Evolutionary conservation across 1,140 invertebrate species (phyloP).

Genomic region (Trachymyrmex cornetzi): DNA sequence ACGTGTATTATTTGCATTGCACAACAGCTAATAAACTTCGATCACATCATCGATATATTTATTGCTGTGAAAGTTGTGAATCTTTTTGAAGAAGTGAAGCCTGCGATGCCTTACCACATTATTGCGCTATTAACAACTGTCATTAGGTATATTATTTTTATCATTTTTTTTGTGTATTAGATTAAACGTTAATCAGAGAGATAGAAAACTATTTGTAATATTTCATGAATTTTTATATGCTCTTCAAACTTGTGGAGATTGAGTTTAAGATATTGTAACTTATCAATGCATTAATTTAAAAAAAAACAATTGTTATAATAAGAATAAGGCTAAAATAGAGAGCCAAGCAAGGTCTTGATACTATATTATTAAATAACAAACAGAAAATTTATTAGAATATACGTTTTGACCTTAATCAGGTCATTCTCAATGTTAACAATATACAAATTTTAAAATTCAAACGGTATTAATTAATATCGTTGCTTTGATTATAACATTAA

Average conservation of each 20-base stretch:
- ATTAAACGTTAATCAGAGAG: background rate
- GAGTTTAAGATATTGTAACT: background rate
- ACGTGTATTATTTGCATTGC: slow-evolving; percentile 35
- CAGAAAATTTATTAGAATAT: too few relatives aligned
- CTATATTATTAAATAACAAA: too few relatives aligned
- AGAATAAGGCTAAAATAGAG: too few relatives aligned
- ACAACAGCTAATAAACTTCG: slow-evolving; percentile 41
- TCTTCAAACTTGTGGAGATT: background rate
- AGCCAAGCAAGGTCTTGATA: too few relatives aligned
- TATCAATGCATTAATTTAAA: too few relatives aligned
- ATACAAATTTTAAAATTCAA: too few relatives aligned
- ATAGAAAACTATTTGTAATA: background rate
- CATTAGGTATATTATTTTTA: background rate
- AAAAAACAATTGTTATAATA: too few relatives aligned
- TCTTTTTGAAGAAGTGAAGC: slow-evolving; percentile 11
- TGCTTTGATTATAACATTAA: too few relatives aligned
- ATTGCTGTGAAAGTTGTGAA: slow-evolving; percentile 17
- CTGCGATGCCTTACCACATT: background rate
- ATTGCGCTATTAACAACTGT: background rate
- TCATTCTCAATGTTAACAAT: too few relatives aligned
- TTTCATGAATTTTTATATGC: background rate
- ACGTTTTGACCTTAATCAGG: too few relatives aligned
- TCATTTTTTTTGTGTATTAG: background rate
- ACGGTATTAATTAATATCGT: too few relatives aligned
- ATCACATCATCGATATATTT: slow-evolving; percentile 23